Evolutionary conservation across 2,797 vertebrate species (phyloP), one percentile per base, ranked within the genome.

Genomic region (Cossypha niveicapilla): DNA sequence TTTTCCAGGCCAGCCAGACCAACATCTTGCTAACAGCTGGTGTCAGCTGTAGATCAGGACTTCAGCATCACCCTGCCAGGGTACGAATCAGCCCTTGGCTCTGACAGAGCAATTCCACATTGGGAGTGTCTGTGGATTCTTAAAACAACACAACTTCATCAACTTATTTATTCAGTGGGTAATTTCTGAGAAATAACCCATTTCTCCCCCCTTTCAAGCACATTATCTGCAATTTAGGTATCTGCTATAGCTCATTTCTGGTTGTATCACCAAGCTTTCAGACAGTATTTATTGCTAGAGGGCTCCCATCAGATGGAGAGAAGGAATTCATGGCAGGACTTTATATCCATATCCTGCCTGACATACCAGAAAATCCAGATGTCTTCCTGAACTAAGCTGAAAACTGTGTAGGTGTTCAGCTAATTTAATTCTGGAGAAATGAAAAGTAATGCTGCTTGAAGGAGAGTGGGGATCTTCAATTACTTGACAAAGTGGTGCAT

Each of bases 1-100:
- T 0, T 9, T 62, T 86, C 50, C 68, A 70, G 86, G 48, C 35
- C 58, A 89, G 77, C 18, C 79, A 79, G 79, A 51, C 30, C 2
- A 7, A 23, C 5, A 4, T 88, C 70, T 58, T 88, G 53, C 53
- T 88, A 90, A 74, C 92, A 96, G 95, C 94, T 95, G 87, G 71
- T 93, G 89, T 83, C 95, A 96, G 83, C 92, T 96, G 94, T 70
- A 56, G 86, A 72, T 90, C 71, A 88, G 73, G 70, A 88, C 63
- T 74, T 86, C 57, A 92, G 48, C 77, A 67, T 82, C 84, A 41
- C 60, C 50, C 41, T 53, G 58, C 37, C 35, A 44, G 53, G 45
- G 27, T 23, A 60, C 35, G 75, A 22, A 94, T 71, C 73, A 77
- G 67, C 41, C 58, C 80, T 94, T 94, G 88, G 66, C 62, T 92